Conservation (phyloP, 2,888 invertebrate genomes). For the Hirtodrosophila alboralis region DNA sequence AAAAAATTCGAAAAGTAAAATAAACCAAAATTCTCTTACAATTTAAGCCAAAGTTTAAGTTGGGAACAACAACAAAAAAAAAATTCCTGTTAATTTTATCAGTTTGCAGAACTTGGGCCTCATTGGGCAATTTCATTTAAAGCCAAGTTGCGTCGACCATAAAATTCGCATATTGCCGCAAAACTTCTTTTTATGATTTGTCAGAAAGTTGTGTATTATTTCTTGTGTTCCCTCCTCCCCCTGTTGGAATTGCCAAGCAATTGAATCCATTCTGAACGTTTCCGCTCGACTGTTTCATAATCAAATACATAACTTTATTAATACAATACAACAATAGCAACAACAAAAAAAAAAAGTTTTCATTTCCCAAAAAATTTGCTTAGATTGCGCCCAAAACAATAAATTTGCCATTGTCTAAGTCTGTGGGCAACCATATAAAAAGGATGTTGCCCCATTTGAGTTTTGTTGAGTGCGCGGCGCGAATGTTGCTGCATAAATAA, state of each 20-base stretch:
- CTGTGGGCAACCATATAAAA: slow-evolving; percentile 11
- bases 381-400: slow-evolving; percentile 76
- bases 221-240: neutral
- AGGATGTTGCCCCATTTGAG: slow-evolving; percentile 34
- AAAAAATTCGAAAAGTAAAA: neutral
- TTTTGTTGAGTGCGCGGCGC: slow-evolving; percentile 73
- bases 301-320: slow-evolving; percentile 77
- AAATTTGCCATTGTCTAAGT: slow-evolving; percentile 68
- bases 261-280: slow-evolving; percentile 64
- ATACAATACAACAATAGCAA: slow-evolving; percentile 32
- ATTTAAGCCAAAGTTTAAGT: too few species aligned
- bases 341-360: slow-evolving; percentile 42
- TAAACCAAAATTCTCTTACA: too few species aligned
- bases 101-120: slow-evolving; percentile 36
- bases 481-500: slow-evolving; percentile 77
- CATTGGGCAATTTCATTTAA: slow-evolving; percentile 61
- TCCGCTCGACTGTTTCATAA: slow-evolving; percentile 57
- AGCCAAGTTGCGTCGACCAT: slow-evolving; percentile 60
- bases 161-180: slow-evolving; percentile 49
- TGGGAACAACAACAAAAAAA: neutral
- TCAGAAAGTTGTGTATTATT: slow-evolving; percentile 5
- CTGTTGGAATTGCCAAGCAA: slow-evolving; percentile 58
- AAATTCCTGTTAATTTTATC: slow-evolving; percentile 48
- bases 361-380: slow-evolving; percentile 63
- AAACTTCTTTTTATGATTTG: slow-evolving; percentile 53